Percentiles rank a stretch among this genome's conserved stretches.
phyloP scores from a whole-genome alignment of 2,113 vertebrate genomes.

The Scalopus aquaticus region DNA sequence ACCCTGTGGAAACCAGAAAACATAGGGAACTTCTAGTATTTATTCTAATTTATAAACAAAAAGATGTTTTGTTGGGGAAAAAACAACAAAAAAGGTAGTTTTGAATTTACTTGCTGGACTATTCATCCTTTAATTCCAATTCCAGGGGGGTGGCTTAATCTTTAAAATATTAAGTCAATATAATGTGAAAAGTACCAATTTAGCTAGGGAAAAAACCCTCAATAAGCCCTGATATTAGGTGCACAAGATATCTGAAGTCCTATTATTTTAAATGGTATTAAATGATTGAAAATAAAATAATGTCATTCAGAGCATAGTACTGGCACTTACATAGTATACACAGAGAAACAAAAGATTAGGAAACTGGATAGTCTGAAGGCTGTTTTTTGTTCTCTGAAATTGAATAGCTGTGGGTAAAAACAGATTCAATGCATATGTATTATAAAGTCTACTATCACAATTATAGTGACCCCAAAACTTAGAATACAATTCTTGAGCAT shows the following conservation, averaged over 20 bases:
- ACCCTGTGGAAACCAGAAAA: neutral
- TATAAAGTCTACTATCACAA: neutral
- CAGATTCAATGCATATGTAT: neutral
- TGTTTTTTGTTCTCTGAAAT: conserved; percentile 6
- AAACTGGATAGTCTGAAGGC: conserved; percentile 8
- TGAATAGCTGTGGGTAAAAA: conserved; percentile 41
- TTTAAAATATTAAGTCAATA: conserved; percentile 33
- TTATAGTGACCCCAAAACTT: conserved; percentile 24
- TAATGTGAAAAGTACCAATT: neutral
- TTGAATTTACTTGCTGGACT: neutral
- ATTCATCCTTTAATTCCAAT: conserved; percentile 35
- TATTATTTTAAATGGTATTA: conserved; percentile 34
- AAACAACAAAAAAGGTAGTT: neutral
- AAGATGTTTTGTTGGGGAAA: conserved; percentile 36
- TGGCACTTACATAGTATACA: conserved; percentile 58
- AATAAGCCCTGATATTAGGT: neutral
- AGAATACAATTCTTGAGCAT: neutral
- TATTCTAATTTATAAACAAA: neutral
- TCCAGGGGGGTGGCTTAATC: neutral
- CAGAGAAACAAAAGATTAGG: conserved; percentile 53
- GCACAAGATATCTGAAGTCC: neutral
- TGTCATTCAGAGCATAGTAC: conserved; percentile 14
- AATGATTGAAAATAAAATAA: conserved; percentile 63
- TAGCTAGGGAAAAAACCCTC: neutral
- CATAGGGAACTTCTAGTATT: neutral